Evolutionary conservation across 2,113 vertebrate species (phyloP), one percentile per base, ranked within the genome.

Genomic region (Rhegmatorhina hoffmannsi): DNA sequence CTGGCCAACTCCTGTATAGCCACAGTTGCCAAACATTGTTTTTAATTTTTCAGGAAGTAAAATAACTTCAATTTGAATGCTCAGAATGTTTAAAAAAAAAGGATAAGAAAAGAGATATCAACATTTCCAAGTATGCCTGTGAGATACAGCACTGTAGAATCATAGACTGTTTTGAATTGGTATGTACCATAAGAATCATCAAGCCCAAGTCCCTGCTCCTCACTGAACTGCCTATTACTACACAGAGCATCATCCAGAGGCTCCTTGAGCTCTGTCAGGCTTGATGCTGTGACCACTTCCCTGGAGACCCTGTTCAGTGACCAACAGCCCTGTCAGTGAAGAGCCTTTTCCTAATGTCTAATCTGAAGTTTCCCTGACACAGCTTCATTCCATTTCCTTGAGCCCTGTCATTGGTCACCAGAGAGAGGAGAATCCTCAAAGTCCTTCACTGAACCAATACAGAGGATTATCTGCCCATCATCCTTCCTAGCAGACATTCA

Each of bases 21-120:
- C 9, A 36, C 8, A 26, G 13, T 44, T 74, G 31, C 31, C 62
- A 89, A 78, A 43, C 13, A 40, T 4, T 2, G 28, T 49, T 90
- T 79, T 50, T 91, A 63, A 31, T 83, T 89, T 84, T 89, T 80
- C 33, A 84, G 18, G 29, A 91, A 69, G 23, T 38, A 80, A 72
- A 81, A 66, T 43, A 56, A 17, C 47, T 52, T 25, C 55, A 5
- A 40, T 89, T 75, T 43, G 20, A 63, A 50, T 72, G 20, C 11
- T 47, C 33, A 72, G 43, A 87, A 11, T 46, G 11, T 24, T 24
- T 14, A 43, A 43, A 53, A 72, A 87, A 91, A 91, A 60, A 18
- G 25, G 14, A 33, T 24, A 47, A 55, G 26, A 21, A 91, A 77
- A 74, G 15, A 46, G 18, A 36, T n/a, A 53, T 53, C 31, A 46